Percentiles rank a stretch among this genome's conserved stretches.
Evolutionary conservation across 2,888 invertebrate species (phyloP).

Genomic region (Cremastinae sp.): DNA sequence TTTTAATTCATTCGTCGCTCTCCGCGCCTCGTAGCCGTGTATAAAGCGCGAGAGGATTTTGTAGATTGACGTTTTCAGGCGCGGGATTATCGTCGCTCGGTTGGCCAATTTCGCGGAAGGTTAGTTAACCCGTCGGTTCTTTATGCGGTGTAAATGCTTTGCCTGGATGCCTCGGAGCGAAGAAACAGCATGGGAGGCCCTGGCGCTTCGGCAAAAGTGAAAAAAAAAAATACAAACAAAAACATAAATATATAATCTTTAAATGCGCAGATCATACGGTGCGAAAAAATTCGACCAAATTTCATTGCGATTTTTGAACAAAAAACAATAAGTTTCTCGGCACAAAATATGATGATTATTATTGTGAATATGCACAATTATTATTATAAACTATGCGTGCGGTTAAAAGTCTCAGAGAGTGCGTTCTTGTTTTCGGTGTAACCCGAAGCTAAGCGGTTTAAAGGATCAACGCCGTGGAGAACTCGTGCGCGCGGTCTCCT

Average conservation of each 20-base stretch:
- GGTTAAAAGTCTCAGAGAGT: conserved; percentile 75
- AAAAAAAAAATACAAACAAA: conserved; percentile 37
- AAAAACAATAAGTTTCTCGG: too few species aligned
- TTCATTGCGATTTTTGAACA: conserved; percentile 22
- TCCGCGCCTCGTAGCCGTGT: conserved; percentile 12
- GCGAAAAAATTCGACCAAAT: neutral
- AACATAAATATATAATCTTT: conserved; percentile 11
- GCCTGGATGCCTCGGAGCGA: conserved; percentile 46
- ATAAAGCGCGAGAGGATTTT: conserved; percentile 46
- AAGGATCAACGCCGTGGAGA: conserved; percentile 77
- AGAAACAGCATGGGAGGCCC: conserved; percentile 54
- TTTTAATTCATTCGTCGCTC: conserved; percentile 53
- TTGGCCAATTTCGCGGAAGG: conserved; percentile 63
- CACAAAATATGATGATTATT: too few species aligned
- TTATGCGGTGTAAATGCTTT: conserved; percentile 42
- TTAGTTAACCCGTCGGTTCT: conserved; percentile 59
- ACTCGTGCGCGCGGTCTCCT: conserved; percentile 63
- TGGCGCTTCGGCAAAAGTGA: conserved; percentile 40
- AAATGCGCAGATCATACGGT: too few species aligned
- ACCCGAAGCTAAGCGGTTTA: conserved; percentile 80
- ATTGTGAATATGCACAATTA: conserved; percentile 31
- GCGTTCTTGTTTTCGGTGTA: conserved; percentile 80
- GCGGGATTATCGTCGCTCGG: conserved; percentile 60
- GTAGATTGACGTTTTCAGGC: conserved; percentile 59
- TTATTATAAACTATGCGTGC: conserved; percentile 56